Percentiles rank a stretch among this genome's conserved stretches.
Evolutionary conservation across 2,888 invertebrate genomes (phyloP).

Genomic region (Empis livida): DNA sequence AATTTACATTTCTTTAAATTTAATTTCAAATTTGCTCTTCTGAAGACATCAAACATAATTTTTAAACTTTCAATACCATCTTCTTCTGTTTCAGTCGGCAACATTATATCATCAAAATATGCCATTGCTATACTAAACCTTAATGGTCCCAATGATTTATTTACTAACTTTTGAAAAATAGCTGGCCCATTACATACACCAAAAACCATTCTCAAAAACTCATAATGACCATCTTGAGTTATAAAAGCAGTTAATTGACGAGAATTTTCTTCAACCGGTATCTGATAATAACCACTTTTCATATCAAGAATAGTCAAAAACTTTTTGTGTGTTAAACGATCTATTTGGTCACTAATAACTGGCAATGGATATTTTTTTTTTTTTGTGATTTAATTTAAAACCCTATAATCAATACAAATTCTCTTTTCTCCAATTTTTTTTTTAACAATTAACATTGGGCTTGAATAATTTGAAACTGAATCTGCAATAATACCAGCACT

Average conservation of each 20-base stretch:
- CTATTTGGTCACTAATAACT: slow-evolving; percentile 15
- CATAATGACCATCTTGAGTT: slow-evolving; percentile 15
- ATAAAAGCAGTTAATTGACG: slow-evolving; percentile 17
- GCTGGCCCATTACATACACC: slow-evolving; percentile 21
- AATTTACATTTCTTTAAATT: background rate
- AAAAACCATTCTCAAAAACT: slow-evolving; percentile 19
- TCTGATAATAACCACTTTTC: slow-evolving; percentile 15
- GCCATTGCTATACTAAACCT: slow-evolving; percentile 9
- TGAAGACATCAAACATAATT: background rate
- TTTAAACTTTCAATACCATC: background rate
- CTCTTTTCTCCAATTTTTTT: slow-evolving; percentile 19
- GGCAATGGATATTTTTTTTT: background rate
- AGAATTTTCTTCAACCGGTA: slow-evolving; percentile 15
- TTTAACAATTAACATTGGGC: slow-evolving; percentile 15
- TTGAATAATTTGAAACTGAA: slow-evolving; percentile 12
- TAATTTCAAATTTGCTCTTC: background rate
- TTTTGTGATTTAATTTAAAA: slow-evolving; percentile 16
- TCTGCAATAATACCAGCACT: slow-evolving; percentile 10
- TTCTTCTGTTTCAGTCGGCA: slow-evolving; percentile 9
- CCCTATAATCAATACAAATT: slow-evolving; percentile 19
- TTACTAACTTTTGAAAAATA: slow-evolving; percentile 18
- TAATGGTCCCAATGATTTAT: slow-evolving; percentile 2
- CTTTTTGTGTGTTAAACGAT: slow-evolving; percentile 8
- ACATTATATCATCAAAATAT: slow-evolving; percentile 18
- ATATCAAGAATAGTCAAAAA: slow-evolving; percentile 15